Conservation (phyloP, 2,113 vertebrate species). For the Paraplagusia blochii region DNA sequence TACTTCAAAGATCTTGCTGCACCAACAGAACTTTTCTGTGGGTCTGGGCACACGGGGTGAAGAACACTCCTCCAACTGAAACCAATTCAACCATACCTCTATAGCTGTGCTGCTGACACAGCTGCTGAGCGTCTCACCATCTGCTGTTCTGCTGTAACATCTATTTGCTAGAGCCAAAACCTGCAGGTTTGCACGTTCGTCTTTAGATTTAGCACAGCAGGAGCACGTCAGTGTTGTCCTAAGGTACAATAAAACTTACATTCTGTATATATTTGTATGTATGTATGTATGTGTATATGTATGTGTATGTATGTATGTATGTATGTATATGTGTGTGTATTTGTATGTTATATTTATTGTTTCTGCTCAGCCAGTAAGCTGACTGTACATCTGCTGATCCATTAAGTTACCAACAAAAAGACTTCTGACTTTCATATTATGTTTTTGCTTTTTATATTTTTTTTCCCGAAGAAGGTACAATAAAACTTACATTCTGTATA, state of each 20-base stretch:
- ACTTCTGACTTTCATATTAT: background rate
- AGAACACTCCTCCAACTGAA: conserved; percentile 4
- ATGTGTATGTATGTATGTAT: too few relatives aligned
- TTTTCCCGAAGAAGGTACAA: conserved; percentile 85
- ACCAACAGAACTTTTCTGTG: background rate
- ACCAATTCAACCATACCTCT: background rate
- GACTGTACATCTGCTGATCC: too few relatives aligned
- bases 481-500: too few relatives aligned
- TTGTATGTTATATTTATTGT: too few relatives aligned
- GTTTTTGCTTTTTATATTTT: background rate
- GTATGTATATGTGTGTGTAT: too few relatives aligned
- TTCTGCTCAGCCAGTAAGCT: too few relatives aligned
- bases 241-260: too few relatives aligned
- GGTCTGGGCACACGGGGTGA: conserved; percentile 5
- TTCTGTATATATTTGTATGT: too few relatives aligned
- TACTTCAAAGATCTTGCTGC: conserved; percentile 17
- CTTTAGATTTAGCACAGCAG: background rate
- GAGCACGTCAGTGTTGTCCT: too few relatives aligned
- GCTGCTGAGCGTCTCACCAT: conserved; percentile 2
- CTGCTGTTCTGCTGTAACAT: conserved; percentile 1
- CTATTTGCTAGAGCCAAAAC: background rate
- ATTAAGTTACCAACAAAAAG: too few relatives aligned
- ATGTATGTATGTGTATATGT: too few relatives aligned
- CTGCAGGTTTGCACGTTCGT: background rate
- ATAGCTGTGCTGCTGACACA: background rate